Evolutionary conservation across 1,140 invertebrate genomes (phyloP).

Genomic region (Branchinecta lynchi): DNA sequence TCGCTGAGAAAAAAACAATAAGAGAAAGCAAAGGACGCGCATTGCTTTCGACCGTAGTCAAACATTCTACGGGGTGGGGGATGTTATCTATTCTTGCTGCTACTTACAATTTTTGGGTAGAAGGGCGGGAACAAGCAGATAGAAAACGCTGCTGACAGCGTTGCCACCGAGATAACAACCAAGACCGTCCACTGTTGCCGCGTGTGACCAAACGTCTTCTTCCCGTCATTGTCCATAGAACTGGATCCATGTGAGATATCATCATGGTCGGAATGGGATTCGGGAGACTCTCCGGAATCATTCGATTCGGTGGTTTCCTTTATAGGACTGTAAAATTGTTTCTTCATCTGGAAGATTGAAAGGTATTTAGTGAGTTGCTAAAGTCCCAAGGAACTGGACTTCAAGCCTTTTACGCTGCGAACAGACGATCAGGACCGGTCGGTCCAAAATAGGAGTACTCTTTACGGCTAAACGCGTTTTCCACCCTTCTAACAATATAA

Average conservation of each 20-base stretch:
- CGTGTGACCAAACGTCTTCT: background rate
- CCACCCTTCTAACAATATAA: no score
- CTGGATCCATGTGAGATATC: background rate
- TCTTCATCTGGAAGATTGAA: background rate
- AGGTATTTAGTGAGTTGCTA: background rate
- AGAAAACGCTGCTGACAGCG: constrained; percentile 26
- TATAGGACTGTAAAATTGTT: background rate
- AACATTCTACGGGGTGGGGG: no score
- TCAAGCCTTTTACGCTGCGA: no score
- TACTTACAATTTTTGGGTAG: constrained; percentile 26
- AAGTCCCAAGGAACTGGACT: no score
- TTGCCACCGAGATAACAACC: constrained; percentile 23
- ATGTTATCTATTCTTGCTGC: no score
- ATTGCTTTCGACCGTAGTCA: no score
- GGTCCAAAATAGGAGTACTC: no score
- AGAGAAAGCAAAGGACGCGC: no score
- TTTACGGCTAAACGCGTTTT: no score
- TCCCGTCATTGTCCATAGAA: background rate
- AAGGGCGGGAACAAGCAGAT: constrained; percentile 29
- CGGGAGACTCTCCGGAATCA: background rate
- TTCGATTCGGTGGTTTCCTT: background rate
- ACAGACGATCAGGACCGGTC: no score
- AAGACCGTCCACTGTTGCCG: constrained; percentile 24
- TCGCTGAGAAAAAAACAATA: no score
- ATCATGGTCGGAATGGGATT: background rate